Evolutionary conservation across 2,888 invertebrate genomes (phyloP), one percentile per base, ranked within the genome.

Genomic region (Eucriotettix oculatus): DNA sequence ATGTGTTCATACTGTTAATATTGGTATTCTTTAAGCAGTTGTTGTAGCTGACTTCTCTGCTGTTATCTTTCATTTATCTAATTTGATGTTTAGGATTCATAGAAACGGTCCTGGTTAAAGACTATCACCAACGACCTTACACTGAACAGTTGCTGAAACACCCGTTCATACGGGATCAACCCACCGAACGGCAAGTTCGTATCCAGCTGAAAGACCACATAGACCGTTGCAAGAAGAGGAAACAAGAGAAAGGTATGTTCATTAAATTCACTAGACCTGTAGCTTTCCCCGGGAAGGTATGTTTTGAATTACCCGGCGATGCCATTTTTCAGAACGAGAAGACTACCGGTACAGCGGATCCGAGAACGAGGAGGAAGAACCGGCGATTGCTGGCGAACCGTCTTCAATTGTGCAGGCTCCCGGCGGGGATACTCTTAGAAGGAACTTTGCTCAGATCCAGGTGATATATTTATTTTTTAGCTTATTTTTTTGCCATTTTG

Each of bases 151-250:
- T 99, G 66, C 78, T 99, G 66, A 95, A 94, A 75, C 97, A 99
- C 79, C 85, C 95, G 62, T 99, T 97, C 76, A 96, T 99, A 71
- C 86, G 92, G 76, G 98, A 99, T 78, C 97, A 98, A 77, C 97
- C 98, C 17, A 97, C 96, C 58, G 99, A 99, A 76, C 80, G 97
- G 68, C 95, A 98, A 79, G 96, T 98, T 67, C 82, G 97, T 71
- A 97, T 96, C 76, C 96, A 98, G 75, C 83, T 99, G 66, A 98
- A 98, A 76, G 99, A 99, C 77, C 98, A 99, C 76, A 97, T 99
- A 75, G 99, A 99, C 77, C 81, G 92, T 66, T 93, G 93, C 77
- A 94, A 94, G 78, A 94, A 94, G 74, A 86, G 94, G 73, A 93
- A 90, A 79, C 91, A 87, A 71, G 91, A 93, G 73, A 90, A 90